Evolutionary conservation across 2,113 vertebrate genomes (phyloP).

Genomic region (Phyllostomus hastatus): DNA sequence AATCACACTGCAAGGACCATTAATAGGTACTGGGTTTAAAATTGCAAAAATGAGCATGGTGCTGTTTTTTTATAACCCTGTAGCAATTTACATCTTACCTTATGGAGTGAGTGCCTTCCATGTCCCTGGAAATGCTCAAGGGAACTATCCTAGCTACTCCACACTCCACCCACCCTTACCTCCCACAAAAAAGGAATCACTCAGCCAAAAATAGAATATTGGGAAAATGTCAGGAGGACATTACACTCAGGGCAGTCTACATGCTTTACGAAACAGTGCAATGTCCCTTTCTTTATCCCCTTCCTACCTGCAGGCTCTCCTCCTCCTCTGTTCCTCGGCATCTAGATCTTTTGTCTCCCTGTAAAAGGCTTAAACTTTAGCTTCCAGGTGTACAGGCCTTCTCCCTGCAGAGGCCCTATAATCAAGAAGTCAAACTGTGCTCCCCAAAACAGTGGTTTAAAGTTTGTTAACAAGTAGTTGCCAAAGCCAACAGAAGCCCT

Average conservation of each 20-base stretch:
- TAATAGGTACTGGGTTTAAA: background rate
- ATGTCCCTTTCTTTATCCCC: background rate
- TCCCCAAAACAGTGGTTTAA: background rate
- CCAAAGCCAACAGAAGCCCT: background rate
- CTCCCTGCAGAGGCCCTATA: background rate
- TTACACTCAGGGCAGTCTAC: background rate
- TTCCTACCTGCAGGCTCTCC: background rate
- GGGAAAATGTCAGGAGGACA: background rate
- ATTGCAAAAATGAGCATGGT: background rate
- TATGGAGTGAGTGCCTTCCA: background rate
- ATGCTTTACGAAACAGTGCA: background rate
- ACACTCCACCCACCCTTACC: background rate
- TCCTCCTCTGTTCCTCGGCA: background rate
- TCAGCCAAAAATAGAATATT: background rate
- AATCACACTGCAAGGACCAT: background rate
- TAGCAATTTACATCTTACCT: background rate
- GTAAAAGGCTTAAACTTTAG: background rate
- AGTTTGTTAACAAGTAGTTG: background rate
- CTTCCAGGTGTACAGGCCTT: background rate
- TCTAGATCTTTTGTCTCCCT: background rate
- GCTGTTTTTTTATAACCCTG: background rate
- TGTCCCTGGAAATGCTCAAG: background rate
- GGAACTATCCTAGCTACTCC: background rate
- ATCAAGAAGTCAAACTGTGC: background rate
- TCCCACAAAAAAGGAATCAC: background rate